These are phyloP conservation scores for Aldrovandia affinis DNA, from an alignment of 2,797 vertebrate species.

Conservation along the genomic window DNA sequence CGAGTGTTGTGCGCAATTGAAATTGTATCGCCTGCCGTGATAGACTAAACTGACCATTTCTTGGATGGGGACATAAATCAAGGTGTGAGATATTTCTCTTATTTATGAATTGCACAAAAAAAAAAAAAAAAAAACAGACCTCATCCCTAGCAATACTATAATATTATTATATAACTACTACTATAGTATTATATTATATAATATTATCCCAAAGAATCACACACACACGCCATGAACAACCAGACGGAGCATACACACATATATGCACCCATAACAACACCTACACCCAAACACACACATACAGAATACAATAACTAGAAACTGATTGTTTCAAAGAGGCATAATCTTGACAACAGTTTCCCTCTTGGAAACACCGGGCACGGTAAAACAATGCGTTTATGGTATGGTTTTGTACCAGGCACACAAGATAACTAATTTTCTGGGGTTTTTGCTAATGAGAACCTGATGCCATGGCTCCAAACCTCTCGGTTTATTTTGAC, in stretches of 20 bases:
- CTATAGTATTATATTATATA: too few species aligned
- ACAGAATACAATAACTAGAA: slow-evolving; percentile 64
- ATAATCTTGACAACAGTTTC: slow-evolving; percentile 41
- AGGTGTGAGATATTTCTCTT: slow-evolving; percentile 50
- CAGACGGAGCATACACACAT: too few species aligned
- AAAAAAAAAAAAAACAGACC: slow-evolving; percentile 70
- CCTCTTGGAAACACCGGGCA: slow-evolving; percentile 19
- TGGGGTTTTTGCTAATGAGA: not conserved
- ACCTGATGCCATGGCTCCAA: not conserved
- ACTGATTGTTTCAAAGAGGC: not conserved
- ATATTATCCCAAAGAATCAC: too few species aligned
- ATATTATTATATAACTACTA: too few species aligned
- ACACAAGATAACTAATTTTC: slow-evolving; percentile 12
- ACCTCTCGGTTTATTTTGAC: not conserved
- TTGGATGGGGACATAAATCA: slow-evolving; percentile 63
- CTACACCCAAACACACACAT: slow-evolving; percentile 61
- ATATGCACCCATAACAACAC: slow-evolving; percentile 54
- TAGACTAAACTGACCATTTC: slow-evolving; percentile 69
- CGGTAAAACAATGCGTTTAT: too few species aligned
- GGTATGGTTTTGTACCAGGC: not conserved
- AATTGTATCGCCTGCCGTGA: slow-evolving; percentile 74
- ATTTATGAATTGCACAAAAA: slow-evolving; percentile 63
- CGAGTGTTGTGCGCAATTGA: slow-evolving; percentile 68
- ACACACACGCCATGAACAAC: too few species aligned
- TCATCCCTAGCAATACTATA: slow-evolving; percentile 9